Base-by-base conservation (phyloP, 1,140 invertebrate species). In the Caenorhabditis briggsae region DNA sequence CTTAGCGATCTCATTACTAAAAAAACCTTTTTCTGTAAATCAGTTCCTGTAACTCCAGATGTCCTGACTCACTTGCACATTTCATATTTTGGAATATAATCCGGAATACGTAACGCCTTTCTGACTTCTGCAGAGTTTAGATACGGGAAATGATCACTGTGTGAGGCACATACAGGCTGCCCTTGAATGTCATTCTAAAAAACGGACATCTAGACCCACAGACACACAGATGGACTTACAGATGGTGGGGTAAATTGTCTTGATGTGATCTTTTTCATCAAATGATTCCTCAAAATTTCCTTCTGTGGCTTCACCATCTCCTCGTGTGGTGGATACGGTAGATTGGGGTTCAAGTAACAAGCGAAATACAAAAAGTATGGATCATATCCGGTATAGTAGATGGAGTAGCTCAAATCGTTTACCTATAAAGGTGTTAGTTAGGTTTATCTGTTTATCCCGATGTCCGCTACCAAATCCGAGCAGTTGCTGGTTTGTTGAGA, bases 291-390 rank as follows among this genome's bases (percentile, higher is more conserved):
- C 18, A 84, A 33, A 20, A 84, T 20, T 25, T 53, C 18, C 11
- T 9, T 82, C 84, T 85, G 58, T 48, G 23, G 41, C 55, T n/a
- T 43, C 23, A 6, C 9, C 3, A 46, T 48, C 43, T 48, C 65
- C 43, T 74, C 65, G 41, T 74, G 65, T 7, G 65, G 65, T 2
- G 65, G 84, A 23, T 78, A 55, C 43, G 33, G 84, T 2, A 78
- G 84, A 18, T 53, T 78, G 56, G 70, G 43, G 59, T 89, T 89
- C 9, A 87, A 25, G 58, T 90, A 90, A 23, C 89, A 90, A 0
- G 86, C 55, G 64, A 85, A 90, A 55, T 89, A 88, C 8, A 89
- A 55, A 55, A 90, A 90, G 46, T 90, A 90, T 2, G 89, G 89
- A 65, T 90, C 89, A 14, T 90, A 65, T 41, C 89, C 89, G 3